Evolutionary conservation across 2,113 vertebrate species (phyloP).

Genomic region (Mirounga angustirostris): DNA sequence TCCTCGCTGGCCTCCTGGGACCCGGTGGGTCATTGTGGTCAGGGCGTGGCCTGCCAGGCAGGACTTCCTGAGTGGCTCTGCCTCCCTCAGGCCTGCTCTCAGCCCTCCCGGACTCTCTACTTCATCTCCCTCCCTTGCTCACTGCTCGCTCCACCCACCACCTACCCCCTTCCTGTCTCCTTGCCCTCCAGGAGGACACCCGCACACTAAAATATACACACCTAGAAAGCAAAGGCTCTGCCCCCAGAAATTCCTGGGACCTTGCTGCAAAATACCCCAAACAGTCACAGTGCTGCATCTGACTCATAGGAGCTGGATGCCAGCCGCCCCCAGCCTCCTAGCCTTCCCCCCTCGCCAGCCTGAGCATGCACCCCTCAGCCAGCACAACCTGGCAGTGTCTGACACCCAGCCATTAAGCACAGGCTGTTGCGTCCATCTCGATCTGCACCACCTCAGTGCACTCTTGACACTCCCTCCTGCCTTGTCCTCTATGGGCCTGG

Average conservation of each 20-base stretch:
- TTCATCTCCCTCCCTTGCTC: conserved; percentile 3
- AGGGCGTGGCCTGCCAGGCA: background rate
- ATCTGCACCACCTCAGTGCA: background rate
- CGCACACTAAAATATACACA: background rate
- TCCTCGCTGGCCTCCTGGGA: background rate
- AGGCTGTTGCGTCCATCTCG: background rate
- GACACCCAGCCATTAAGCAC: background rate
- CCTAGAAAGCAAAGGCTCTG: conserved; percentile 18
- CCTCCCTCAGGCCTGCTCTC: background rate
- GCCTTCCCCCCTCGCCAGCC: background rate
- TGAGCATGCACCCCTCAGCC: background rate
- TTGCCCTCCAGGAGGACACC: background rate
- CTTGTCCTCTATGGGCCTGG: background rate
- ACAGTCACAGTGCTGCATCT: background rate
- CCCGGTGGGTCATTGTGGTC: background rate
- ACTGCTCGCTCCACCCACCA: background rate
- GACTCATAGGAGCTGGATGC: background rate
- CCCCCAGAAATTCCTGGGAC: background rate
- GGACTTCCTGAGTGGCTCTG: background rate
- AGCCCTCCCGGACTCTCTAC: background rate
- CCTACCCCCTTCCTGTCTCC: background rate
- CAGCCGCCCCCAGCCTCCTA: background rate
- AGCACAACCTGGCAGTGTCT: background rate
- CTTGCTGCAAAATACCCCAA: background rate
- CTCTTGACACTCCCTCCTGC: background rate